phyloP scores from a whole-genome alignment of 1,140 invertebrate species.

The Drosophila ercepeae region DNA sequence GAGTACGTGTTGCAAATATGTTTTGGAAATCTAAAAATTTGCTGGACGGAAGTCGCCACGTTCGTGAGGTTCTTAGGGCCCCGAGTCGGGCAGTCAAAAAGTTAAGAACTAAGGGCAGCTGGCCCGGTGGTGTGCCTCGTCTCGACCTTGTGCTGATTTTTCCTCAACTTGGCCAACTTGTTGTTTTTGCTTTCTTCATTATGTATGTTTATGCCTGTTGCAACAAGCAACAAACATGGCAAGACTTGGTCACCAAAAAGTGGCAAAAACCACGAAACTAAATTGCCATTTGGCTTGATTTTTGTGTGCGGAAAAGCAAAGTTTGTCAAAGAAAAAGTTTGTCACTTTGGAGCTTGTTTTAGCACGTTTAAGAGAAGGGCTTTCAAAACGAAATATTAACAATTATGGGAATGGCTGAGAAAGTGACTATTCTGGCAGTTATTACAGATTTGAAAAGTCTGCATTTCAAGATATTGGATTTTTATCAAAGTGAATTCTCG shows the following conservation, averaged over 20 bases:
- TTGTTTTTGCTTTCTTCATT: conserved; percentile 5
- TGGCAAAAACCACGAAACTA: conserved; percentile 16
- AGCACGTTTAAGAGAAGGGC: conserved; percentile 37
- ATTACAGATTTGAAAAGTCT: neutral
- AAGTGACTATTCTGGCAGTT: conserved; percentile 11
- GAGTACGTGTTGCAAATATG: conserved; percentile 47
- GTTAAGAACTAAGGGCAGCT: conserved; percentile 22
- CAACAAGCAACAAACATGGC: conserved; percentile 22
- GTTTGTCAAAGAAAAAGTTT: conserved; percentile 43
- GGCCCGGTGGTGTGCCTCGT: conserved; percentile 24
- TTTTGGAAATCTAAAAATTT: conserved; percentile 42
- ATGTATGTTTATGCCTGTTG: conserved; percentile 44
- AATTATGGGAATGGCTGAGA: conserved; percentile 29
- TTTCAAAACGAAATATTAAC: conserved; percentile 28
- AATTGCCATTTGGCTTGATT: conserved; percentile 13
- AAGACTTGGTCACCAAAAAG: conserved; percentile 27
- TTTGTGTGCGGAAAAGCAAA: conserved; percentile 27
- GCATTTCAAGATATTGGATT: neutral
- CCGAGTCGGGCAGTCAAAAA: neutral
- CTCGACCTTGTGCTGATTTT: conserved; percentile 39
- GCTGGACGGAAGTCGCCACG: conserved; percentile 41
- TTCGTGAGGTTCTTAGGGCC: conserved; percentile 28
- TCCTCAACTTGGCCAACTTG: conserved; percentile 12
- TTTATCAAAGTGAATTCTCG: neutral
- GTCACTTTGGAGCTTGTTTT: conserved; percentile 34